Evolutionary conservation across 2,797 vertebrate genomes (phyloP).

Genomic region (Peromyscus aztecus): DNA sequence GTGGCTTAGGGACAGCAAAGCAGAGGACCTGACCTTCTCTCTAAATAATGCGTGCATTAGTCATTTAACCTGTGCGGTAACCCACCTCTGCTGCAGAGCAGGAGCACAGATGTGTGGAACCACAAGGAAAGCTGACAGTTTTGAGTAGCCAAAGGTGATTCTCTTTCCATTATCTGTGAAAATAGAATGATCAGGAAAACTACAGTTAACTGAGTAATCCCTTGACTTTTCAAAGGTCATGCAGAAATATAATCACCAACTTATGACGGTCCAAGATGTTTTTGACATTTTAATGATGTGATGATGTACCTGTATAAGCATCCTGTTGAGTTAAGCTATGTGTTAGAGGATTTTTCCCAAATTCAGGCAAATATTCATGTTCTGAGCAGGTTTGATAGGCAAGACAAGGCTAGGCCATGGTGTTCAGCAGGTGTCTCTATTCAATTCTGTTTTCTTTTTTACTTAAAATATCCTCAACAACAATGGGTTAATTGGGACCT

Average conservation of each 20-base stretch:
- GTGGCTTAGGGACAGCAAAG: neutral
- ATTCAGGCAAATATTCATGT: no score
- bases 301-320: neutral
- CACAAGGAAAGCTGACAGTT: neutral
- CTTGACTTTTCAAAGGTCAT: constrained; percentile 19
- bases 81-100: neutral
- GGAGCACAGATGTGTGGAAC: neutral
- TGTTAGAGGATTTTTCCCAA: neutral
- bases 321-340: neutral
- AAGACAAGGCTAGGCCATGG: neutral
- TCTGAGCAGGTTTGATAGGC: neutral
- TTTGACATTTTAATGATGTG: neutral
- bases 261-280: neutral
- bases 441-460: neutral
- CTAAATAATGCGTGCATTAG: neutral
- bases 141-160: neutral
- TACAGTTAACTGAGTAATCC: neutral
- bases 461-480: neutral
- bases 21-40: neutral
- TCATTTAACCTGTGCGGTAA: neutral
- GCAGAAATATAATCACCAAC: neutral
- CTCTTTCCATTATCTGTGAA: neutral
- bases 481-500: neutral
- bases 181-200: neutral
- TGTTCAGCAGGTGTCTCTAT: neutral